Percentiles rank a stretch among this genome's conserved stretches.
Conservation (phyloP, 2,797 vertebrate species). For the Nannoperca obscura region DNA sequence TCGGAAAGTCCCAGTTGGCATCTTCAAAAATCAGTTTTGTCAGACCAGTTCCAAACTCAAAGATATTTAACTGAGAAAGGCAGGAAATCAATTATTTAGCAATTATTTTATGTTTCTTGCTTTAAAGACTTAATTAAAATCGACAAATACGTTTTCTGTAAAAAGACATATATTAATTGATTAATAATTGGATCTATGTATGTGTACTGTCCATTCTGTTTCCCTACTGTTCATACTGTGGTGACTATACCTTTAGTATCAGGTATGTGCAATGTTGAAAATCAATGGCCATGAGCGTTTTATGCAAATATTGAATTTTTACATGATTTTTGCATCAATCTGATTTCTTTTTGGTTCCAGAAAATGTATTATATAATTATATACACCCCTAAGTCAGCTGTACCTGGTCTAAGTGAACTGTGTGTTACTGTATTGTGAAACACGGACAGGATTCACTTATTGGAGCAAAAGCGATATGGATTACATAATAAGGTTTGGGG, state of each 20-base stretch:
- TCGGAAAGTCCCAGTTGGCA: not conserved
- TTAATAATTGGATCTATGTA: too few relatives aligned
- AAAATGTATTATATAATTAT: not conserved
- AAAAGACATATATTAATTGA: not conserved
- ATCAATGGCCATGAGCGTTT: not conserved
- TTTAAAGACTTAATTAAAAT: not conserved
- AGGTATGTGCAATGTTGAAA: not conserved
- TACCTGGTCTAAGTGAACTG: not conserved
- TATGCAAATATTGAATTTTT: not conserved
- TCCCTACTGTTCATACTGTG: not conserved
- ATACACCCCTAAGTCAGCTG: not conserved
- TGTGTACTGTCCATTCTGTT: not conserved
- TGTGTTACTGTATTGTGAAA: not conserved
- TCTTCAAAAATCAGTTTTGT: not conserved
- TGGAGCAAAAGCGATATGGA: constrained; percentile 8
- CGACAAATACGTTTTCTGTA: not conserved
- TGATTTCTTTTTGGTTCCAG: not conserved
- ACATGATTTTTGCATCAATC: not conserved
- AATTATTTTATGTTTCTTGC: not conserved
- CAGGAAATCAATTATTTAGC: not conserved
- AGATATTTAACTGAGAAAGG: not conserved
- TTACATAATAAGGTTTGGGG: not conserved
- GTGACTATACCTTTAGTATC: not conserved
- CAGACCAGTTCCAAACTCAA: not conserved
- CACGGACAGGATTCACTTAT: not conserved